Conservation (phyloP, 2,888 invertebrate genomes). For the Aphidius colemani region DNA sequence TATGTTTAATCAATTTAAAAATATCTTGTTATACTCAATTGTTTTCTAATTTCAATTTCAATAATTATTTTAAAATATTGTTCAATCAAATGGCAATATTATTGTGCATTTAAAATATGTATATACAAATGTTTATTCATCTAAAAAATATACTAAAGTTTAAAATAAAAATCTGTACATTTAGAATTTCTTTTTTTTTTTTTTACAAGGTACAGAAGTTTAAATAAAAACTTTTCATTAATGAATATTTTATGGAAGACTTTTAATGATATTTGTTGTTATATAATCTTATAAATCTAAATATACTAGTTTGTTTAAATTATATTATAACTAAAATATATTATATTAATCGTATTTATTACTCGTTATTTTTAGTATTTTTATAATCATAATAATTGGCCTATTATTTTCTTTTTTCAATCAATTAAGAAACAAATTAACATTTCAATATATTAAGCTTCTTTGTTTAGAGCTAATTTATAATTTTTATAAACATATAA, state of each 20-base stretch:
- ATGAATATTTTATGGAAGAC: not conserved
- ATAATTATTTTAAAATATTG: no score
- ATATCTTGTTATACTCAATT: not conserved
- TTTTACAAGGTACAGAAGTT: no score
- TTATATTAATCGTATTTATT: no score
- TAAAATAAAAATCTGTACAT: no score
- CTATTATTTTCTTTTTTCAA: not conserved
- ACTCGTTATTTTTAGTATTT: not conserved
- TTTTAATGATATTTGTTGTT: not conserved
- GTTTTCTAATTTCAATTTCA: no score
- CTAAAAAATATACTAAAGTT: no score
- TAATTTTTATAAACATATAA: not conserved
- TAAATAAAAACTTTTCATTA: no score
- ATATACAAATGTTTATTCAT: not conserved
- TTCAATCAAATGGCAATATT: constrained; percentile 15
- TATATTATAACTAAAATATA: no score
- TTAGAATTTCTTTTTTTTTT: no score
- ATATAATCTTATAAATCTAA: not conserved
- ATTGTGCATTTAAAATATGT: constrained; percentile 1
- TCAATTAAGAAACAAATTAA: not conserved
- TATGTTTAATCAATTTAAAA: not conserved
- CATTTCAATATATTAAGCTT: no score
- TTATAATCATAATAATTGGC: not conserved
- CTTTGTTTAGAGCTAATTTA: not conserved
- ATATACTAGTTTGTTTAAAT: no score